phyloP scores from a whole-genome alignment of 1,140 invertebrate species.

The Heliconius hewitsoni region DNA sequence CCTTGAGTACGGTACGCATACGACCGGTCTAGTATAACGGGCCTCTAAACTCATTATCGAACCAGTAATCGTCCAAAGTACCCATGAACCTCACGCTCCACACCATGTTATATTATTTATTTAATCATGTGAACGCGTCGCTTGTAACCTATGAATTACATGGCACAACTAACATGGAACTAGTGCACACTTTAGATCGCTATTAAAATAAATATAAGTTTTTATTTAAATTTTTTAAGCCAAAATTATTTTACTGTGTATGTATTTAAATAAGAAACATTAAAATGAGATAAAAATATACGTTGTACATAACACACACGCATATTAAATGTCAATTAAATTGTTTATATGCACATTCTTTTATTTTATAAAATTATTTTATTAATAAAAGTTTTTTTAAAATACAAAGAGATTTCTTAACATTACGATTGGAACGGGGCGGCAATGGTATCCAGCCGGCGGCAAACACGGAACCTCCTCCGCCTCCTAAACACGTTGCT shows the following conservation, averaged over 20 bases:
- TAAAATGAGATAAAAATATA: not conserved
- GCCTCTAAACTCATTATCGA: constrained; percentile 68
- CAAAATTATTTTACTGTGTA: not conserved
- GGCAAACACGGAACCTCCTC: constrained; percentile 64
- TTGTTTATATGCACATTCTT: not conserved
- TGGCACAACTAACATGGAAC: not conserved
- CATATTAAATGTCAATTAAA: not conserved
- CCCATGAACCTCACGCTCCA: constrained; percentile 55
- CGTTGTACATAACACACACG: not conserved
- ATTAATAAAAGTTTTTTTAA: no score
- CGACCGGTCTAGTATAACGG: constrained; percentile 67
- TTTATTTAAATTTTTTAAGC: not conserved
- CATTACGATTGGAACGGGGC: constrained; percentile 56
- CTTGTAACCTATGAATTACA: constrained; percentile 21
- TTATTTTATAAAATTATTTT: no score
- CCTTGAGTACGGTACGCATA: constrained; percentile 51
- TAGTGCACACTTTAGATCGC: not conserved
- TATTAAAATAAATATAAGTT: not conserved
- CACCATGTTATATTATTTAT: constrained; percentile 51
- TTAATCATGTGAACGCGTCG: constrained; percentile 48
- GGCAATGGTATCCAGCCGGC: constrained; percentile 46
- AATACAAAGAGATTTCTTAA: not conserved
- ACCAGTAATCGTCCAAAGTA: constrained; percentile 65
- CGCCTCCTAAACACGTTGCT: constrained; percentile 67
- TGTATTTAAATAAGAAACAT: not conserved